Conservation (phyloP, 1,140 invertebrate genomes). For the Lepeophtheirus salmonis region DNA sequence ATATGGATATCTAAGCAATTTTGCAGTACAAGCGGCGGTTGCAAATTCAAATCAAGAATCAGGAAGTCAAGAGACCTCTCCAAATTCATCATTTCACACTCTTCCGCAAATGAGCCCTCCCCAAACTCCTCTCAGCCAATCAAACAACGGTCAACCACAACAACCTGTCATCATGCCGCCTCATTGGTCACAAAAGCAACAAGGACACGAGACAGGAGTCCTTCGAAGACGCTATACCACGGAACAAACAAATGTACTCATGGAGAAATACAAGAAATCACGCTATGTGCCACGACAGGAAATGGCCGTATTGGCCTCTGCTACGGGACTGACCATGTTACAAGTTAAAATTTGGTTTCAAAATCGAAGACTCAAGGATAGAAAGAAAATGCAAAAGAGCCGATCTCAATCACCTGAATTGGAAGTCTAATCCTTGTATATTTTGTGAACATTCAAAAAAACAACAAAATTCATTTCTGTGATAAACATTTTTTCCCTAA, state of each 20-base stretch:
- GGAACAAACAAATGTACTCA: not conserved
- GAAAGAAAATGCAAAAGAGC: not conserved
- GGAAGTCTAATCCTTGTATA: not conserved
- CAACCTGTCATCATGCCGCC: not conserved
- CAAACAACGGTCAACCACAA: no score
- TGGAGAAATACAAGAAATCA: constrained; percentile 2
- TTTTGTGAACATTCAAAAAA: no score
- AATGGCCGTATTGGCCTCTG: not conserved
- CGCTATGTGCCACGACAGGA: not conserved
- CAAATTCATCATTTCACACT: not conserved
- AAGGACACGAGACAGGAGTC: not conserved
- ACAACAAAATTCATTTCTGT: no score
- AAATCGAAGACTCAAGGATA: constrained; percentile 1
- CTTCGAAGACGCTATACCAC: not conserved
- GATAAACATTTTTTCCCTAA: no score
- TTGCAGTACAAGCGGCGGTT: not conserved
- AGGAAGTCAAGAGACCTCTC: not conserved
- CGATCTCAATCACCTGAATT: not conserved
- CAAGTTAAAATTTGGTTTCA: constrained; percentile 8
- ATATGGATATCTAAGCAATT: not conserved
- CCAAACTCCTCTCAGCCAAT: not conserved
- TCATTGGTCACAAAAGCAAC: not conserved
- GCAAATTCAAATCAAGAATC: not conserved
- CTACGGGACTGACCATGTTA: not conserved
- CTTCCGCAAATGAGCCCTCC: not conserved